These are phyloP conservation scores for Tubulanus polymorphus DNA, from an alignment of 2,888 invertebrate species.

Conservation along the genomic window DNA sequence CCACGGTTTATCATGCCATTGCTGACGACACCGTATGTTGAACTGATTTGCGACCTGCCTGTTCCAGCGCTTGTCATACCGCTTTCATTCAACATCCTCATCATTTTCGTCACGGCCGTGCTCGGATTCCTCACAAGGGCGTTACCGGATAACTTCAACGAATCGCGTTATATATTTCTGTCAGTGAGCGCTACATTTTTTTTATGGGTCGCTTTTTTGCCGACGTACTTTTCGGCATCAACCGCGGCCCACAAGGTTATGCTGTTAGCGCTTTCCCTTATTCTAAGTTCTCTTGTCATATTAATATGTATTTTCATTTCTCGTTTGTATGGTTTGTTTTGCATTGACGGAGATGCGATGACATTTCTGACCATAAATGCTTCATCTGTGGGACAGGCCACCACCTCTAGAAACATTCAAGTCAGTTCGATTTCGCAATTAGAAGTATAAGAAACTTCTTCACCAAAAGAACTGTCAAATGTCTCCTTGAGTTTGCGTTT, in stretches of 20 bases:
- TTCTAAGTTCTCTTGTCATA: constrained; percentile 30
- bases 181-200: constrained; percentile 34
- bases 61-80: constrained; percentile 27
- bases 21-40: constrained; percentile 27
- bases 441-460: too few species aligned
- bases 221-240: constrained; percentile 29
- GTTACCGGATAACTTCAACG: constrained; percentile 43
- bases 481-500: too few species aligned
- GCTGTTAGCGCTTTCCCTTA: constrained; percentile 27
- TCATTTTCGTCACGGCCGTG: constrained; percentile 30
- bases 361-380: too few species aligned
- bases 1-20: constrained; percentile 27
- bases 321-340: constrained; percentile 26
- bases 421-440: too few species aligned
- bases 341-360: too few species aligned
- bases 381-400: too few species aligned
- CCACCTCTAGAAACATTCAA: too few species aligned
- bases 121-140: constrained; percentile 40
- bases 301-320: constrained; percentile 35
- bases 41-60: constrained; percentile 28
- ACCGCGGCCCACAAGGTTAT: constrained; percentile 23
- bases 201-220: constrained; percentile 31
- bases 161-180: constrained; percentile 38
- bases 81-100: constrained; percentile 30
- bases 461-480: too few species aligned